Base-by-base conservation (phyloP, 2,888 invertebrate species). In the Leptopterna dolabrata region DNA sequence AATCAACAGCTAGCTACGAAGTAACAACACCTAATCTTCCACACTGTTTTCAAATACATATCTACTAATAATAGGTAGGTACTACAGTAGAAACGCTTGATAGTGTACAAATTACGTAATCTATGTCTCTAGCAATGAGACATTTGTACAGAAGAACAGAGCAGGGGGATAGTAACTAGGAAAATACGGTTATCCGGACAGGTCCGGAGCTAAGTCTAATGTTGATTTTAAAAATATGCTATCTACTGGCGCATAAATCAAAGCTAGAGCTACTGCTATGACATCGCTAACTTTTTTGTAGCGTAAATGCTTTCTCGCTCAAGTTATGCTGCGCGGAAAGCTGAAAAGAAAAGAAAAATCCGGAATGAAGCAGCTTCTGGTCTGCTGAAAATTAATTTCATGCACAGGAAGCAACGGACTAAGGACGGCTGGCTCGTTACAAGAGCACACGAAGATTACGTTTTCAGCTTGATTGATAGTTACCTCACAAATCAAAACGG, bases 401-500 rank as follows among this genome's bases (percentile, higher is more conserved):
- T 63, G 63, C 63, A 63, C 63, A 24, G 63, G 63, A 63, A 63
- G 63, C 63, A 27, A 19, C 24, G 63, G 24, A 24, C 63, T 63
- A 63, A 19, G 11, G 19, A 27, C n/a, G 63, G 55, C 13, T 47
- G 63, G 63, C 63, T 63, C 63, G 63, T 63, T 63, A 63, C 63
- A 63, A 24, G 63, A 27, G 63, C 24, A 24, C 63, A 63, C 63
- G 63, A 63, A 63, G 63, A 63, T 63, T 63, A 63, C n/a, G 27
- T 63, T 63, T 63, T 63, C 63, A 63, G 63, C 63, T n/a, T 24
- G 63, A 63, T n/a, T 24, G 63, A 63, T 63, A 63, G 24, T 63
- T 63, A 63, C 63, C 63, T 63, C 63, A 63, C 63, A 63, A 63
- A 63, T 63, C 63, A 63, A 63, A 63, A 63, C 7, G 63, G 63